These are phyloP conservation scores for Nematolebias whitei DNA, from an alignment of 2,113 vertebrate species.

Conservation along the genomic window DNA sequence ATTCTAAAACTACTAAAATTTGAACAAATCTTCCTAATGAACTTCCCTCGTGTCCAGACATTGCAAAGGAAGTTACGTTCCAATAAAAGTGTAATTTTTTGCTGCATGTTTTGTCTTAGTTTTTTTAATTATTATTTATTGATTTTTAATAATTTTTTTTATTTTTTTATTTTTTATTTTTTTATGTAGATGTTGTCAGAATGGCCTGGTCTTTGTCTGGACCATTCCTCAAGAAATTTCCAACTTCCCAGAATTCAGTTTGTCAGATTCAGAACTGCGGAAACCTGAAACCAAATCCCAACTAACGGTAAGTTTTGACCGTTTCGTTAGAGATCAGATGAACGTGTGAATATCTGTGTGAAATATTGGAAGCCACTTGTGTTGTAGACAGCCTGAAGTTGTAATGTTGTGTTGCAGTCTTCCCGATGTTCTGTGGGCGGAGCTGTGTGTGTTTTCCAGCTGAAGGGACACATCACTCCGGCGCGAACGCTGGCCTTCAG, in stretches of 20 bases:
- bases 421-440: constrained; percentile 75
- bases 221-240: constrained; percentile 85
- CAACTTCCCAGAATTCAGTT: constrained; percentile 74
- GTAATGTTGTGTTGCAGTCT: constrained; percentile 68
- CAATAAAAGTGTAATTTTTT: too few relatives aligned
- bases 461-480: constrained; percentile 94
- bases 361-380: too few relatives aligned
- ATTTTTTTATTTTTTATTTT: too few relatives aligned
- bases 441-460: constrained; percentile 86
- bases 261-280: constrained; percentile 85
- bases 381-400: background rate
- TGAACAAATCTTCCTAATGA: too few relatives aligned
- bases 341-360: background rate
- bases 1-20: too few relatives aligned
- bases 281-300: constrained; percentile 81
- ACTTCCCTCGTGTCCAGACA: too few relatives aligned
- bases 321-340: background rate
- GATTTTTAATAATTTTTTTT: too few relatives aligned
- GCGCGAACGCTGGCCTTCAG: constrained; percentile 91
- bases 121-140: background rate
- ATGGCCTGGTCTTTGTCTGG: constrained; percentile 94
- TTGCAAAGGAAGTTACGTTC: too few relatives aligned
- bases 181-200: constrained; percentile 91
- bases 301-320: constrained; percentile 48
- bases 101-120: too few relatives aligned